phyloP scores from a whole-genome alignment of 2,113 vertebrate species.

The Prinia subflava region DNA sequence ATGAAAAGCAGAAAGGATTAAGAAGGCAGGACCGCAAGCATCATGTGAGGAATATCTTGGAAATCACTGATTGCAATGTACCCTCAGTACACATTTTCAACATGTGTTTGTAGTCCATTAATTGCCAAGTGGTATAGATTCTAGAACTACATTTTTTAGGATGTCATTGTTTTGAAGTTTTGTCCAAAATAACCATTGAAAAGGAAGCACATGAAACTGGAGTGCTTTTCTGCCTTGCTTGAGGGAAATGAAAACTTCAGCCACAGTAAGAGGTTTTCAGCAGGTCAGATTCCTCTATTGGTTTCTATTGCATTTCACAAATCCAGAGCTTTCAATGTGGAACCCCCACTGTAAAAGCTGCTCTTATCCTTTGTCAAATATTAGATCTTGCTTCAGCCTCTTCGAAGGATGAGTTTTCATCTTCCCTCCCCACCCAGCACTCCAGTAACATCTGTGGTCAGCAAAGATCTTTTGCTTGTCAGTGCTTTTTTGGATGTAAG shows the following conservation, averaged over 20 bases:
- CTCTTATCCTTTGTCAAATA: not conserved
- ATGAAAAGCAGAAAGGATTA: conserved; percentile 43
- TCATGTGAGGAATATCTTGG: conserved; percentile 2
- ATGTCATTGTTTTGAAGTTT: conserved; percentile 38
- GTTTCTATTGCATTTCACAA: not conserved
- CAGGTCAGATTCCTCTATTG: not conserved
- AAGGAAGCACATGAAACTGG: conserved; percentile 22
- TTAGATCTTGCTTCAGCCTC: not conserved
- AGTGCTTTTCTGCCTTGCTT: conserved; percentile 9
- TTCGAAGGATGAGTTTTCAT: not conserved
- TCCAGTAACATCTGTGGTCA: not conserved
- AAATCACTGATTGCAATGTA: conserved; percentile 24
- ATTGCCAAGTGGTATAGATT: conserved; percentile 30
- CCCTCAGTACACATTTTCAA: conserved; percentile 26
- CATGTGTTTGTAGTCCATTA: conserved; percentile 41
- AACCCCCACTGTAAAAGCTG: not conserved
- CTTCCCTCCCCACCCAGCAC: not conserved
- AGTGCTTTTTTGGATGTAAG: not conserved
- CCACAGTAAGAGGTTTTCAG: conserved; percentile 25
- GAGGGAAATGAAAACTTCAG: conserved; percentile 22
- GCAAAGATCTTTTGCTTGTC: not conserved
- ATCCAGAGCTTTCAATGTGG: not conserved
- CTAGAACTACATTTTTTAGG: not conserved
- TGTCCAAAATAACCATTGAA: conserved; percentile 44
- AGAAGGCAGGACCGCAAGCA: not conserved